Conservation (phyloP, 1,140 invertebrate species). For the Steinernema feltiae region DNA sequence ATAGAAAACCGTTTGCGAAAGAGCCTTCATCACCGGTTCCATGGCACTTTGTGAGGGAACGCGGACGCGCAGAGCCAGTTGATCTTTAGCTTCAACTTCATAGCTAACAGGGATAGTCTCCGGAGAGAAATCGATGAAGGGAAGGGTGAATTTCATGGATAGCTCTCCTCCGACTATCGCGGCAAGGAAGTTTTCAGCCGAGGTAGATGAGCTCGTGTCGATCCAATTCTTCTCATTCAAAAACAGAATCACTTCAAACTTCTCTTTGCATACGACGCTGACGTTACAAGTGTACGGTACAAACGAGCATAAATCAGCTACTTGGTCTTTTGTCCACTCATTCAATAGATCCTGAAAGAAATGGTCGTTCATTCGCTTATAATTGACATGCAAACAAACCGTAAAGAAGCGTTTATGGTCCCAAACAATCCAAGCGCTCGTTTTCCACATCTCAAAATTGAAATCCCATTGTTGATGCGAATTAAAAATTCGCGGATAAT, state of each 20-base stretch:
- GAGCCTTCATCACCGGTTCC: slow-evolving; percentile 39
- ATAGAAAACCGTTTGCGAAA: slow-evolving; percentile 15
- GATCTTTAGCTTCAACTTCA: slow-evolving; percentile 43
- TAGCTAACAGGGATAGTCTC: slow-evolving; percentile 39
- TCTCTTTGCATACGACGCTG: slow-evolving; percentile 77
- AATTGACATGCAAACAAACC: slow-evolving; percentile 35
- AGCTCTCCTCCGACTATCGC: slow-evolving; percentile 52
- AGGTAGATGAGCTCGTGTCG: slow-evolving; percentile 63
- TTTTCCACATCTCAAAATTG: slow-evolving; percentile 60
- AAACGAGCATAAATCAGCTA: slow-evolving; percentile 85
- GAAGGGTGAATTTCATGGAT: slow-evolving; percentile 41
- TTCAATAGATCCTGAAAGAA: slow-evolving; percentile 71
- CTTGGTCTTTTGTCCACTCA: slow-evolving; percentile 82
- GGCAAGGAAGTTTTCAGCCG: slow-evolving; percentile 46
- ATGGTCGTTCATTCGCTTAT: not conserved
- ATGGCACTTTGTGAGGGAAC: slow-evolving; percentile 41
- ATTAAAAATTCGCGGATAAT: slow-evolving; percentile 61
- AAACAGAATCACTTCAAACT: slow-evolving; percentile 84
- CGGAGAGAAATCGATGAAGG: slow-evolving; percentile 51
- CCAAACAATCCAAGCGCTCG: slow-evolving; percentile 60
- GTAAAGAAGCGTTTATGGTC: slow-evolving; percentile 61
- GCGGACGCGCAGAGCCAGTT: slow-evolving; percentile 41
- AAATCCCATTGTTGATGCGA: slow-evolving; percentile 61
- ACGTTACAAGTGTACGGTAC: slow-evolving; percentile 95
- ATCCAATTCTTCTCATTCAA: slow-evolving; percentile 98